Evolutionary conservation across 2,797 vertebrate species (phyloP), one percentile per base, ranked within the genome.

Genomic region (Tokudaia muenninki): DNA sequence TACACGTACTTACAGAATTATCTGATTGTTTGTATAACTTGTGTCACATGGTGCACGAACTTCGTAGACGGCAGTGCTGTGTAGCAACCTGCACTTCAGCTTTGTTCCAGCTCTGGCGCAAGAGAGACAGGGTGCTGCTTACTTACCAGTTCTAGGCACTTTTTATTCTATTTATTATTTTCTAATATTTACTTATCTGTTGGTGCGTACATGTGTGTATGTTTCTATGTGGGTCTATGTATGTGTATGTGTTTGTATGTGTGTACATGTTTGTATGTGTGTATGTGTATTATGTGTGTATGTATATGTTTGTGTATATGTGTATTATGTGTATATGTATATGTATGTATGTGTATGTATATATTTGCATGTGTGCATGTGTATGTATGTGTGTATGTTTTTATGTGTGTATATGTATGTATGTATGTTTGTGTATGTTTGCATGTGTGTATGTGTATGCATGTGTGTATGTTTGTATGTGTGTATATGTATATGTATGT

Each of bases 341-440:
- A 11, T 24, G 4, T 37, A 22, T 77, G 22, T 37, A 1, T 77
- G 6, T 77, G 24, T 77, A 37, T 47, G 1, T 22, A 22, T 37
- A 6, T 29, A 2, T 29, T 3, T 81, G 4, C 61, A 3, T 4
- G 2, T 82, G 22, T 82, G 21, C 17, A 3, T 78, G 1, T 31
- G 6, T 29, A 3, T 47, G 13, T 14, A 7, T 44, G 22, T 21
- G 0, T 29, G 44, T 47, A 12, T 74, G n/a, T 3, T 41, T 22
- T 0, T 41, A 2, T 74, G 8, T 74, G 2, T 41, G 7, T 59
- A 1, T 78, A n/a, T 22, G 0, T 41, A 2, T 74, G 8, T 74
- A 2, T 41, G 7, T 41, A 11, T 78, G 19, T 34, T 1, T 21
- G 19, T 59, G 57, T 59, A 1, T 21, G 21, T 59, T 2, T 59